These are phyloP conservation scores for Microctonus brassicae DNA, from an alignment of 2,888 invertebrate genomes.

Conservation along the genomic window DNA sequence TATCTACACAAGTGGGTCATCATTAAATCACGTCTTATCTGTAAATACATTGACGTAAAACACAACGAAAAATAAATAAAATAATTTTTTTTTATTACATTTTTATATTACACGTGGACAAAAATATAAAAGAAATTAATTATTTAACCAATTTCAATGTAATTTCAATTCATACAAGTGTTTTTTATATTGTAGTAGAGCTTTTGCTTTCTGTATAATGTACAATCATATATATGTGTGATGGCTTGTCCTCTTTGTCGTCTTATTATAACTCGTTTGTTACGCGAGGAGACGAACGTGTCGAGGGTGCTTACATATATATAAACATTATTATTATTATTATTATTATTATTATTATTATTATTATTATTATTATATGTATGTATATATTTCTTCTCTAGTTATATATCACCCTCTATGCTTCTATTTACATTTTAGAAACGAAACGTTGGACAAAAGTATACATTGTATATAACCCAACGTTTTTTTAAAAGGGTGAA, in stretches of 20 bases:
- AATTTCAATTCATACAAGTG: not conserved
- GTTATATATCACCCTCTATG: slow-evolving; percentile 18
- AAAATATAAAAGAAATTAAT: not conserved
- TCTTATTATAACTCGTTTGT: slow-evolving; percentile 11
- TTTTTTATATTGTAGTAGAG: too few species aligned
- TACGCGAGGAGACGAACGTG: slow-evolving; percentile 20
- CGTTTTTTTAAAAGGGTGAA: slow-evolving; percentile 24
- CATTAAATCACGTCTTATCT: too few species aligned
- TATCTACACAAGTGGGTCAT: not conserved
- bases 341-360: too few species aligned
- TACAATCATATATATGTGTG: not conserved
- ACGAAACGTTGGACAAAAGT: slow-evolving; percentile 7
- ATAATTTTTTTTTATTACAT: too few species aligned
- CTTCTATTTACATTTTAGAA: slow-evolving; percentile 30
- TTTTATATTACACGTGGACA: not conserved
- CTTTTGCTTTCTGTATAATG: not conserved
- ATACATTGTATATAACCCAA: slow-evolving; percentile 3
- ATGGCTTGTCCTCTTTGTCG: not conserved
- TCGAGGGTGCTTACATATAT: slow-evolving; percentile 3
- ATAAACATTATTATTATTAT: not conserved
- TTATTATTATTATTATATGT: too few species aligned
- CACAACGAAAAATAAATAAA: too few species aligned
- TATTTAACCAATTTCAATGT: not conserved
- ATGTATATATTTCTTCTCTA: not conserved
- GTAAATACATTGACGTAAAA: too few species aligned